phyloP scores from a whole-genome alignment of 2,888 invertebrate genomes.

The Tipula lateralis region DNA sequence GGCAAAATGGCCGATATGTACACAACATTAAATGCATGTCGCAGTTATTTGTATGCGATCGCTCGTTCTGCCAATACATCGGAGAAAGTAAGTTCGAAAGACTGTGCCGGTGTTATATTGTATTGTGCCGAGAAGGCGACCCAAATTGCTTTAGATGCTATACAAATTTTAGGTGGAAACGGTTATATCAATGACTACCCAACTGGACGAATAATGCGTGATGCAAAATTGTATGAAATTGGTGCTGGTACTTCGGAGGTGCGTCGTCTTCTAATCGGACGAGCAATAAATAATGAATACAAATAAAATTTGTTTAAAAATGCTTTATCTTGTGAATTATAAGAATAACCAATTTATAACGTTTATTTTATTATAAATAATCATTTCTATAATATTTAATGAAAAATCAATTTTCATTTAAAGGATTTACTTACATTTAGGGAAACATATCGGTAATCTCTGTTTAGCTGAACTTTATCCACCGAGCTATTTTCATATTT shows the following conservation, averaged over 20 bases:
- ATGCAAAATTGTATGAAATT: constrained; percentile 97
- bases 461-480: no score
- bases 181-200: constrained; percentile 98
- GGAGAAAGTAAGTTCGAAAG: constrained; percentile 66
- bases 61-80: constrained; percentile 78
- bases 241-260: constrained; percentile 98
- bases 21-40: constrained; percentile 77
- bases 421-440: no score
- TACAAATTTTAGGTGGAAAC: constrained; percentile 96
- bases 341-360: no score
- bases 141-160: constrained; percentile 81
- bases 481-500: no score
- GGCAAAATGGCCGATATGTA: constrained; percentile 55
- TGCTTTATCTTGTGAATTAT: no score
- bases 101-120: constrained; percentile 93
- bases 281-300: constrained; percentile 82
- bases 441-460: no score
- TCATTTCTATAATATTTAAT: no score
- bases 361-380: no score
- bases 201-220: constrained; percentile 84
- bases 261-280: constrained; percentile 84
- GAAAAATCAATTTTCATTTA: no score
- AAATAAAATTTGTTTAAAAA: constrained; percentile 24
- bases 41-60: constrained; percentile 87
- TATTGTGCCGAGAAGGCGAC: constrained; percentile 89